Percentiles rank a stretch among this genome's conserved stretches.
Conservation (phyloP, 2,113 vertebrate genomes). For the Podocnemis expansa region DNA sequence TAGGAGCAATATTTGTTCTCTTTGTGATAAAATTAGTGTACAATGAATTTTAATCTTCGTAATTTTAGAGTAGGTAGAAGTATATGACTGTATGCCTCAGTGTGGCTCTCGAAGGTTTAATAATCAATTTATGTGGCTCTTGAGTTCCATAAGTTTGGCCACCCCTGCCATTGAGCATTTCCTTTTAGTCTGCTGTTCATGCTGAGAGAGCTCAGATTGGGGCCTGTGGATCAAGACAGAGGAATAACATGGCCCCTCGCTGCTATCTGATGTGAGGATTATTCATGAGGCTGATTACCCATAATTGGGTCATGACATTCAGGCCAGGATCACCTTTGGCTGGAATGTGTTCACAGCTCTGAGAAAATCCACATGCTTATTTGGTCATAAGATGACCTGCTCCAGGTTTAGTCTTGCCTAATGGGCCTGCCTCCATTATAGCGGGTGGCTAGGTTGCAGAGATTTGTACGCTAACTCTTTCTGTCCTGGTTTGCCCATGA, state of each 20-base stretch:
- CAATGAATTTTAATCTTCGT: too few relatives aligned
- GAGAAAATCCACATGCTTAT: not conserved
- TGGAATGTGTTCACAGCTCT: slow-evolving; percentile 33
- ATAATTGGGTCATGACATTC: slow-evolving; percentile 62
- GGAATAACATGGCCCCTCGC: slow-evolving; percentile 47
- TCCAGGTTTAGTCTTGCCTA: rapidly evolving
- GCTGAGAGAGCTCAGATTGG: not conserved
- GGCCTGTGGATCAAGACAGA: not conserved
- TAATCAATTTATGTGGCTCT: too few relatives aligned
- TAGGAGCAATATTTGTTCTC: too few relatives aligned
- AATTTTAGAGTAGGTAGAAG: too few relatives aligned
- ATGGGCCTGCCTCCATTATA: not conserved
- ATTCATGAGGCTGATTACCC: slow-evolving; percentile 60
- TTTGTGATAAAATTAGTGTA: too few relatives aligned
- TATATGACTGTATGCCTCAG: too few relatives aligned
- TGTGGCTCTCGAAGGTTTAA: too few relatives aligned
- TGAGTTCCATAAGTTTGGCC: too few relatives aligned
- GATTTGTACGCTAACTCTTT: too few relatives aligned
- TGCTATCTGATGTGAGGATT: slow-evolving; percentile 38
- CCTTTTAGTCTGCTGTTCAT: not conserved
- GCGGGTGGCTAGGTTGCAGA: not conserved
- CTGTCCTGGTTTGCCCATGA: not conserved
- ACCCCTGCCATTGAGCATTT: not conserved
- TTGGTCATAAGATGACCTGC: rapidly evolving
- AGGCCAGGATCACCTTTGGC: slow-evolving; percentile 53